Evolutionary conservation across 2,113 vertebrate genomes (phyloP).

Genomic region (Vulpes vulpes): DNA sequence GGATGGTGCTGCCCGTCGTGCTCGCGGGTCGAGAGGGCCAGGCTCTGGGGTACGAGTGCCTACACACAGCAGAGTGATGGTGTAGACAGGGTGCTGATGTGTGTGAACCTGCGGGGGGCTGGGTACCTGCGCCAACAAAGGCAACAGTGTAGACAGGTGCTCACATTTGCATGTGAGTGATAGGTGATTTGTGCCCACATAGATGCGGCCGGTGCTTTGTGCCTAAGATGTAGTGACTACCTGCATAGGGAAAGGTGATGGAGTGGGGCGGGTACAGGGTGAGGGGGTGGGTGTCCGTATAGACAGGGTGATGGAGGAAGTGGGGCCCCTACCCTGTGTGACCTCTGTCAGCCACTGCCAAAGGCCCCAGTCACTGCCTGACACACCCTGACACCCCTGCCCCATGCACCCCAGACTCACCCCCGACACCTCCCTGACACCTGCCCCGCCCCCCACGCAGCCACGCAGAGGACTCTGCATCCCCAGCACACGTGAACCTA

Average conservation of each 20-base stretch:
- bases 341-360: too few relatives aligned
- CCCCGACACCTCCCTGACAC: too few relatives aligned
- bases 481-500: not conserved
- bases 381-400: too few relatives aligned
- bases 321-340: not conserved
- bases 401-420: too few relatives aligned
- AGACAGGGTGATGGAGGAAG: not conserved
- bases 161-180: rapidly evolving
- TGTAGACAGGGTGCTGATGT: not conserved
- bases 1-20: rapidly evolving
- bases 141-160: rapidly evolving
- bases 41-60: not conserved
- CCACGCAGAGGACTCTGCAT: not conserved
- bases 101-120: not conserved
- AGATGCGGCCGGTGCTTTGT: rapidly evolving
- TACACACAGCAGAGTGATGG: not conserved
- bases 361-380: too few relatives aligned
- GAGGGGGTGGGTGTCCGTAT: rapidly evolving
- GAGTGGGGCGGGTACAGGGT: too few relatives aligned
- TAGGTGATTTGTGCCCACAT: rapidly evolving
- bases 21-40: not conserved
- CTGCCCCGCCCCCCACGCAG: too few relatives aligned
- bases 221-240: not conserved
- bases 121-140: not conserved
- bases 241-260: not conserved